phyloP scores from a whole-genome alignment of 2,888 invertebrate species.

The Meganola albula region DNA sequence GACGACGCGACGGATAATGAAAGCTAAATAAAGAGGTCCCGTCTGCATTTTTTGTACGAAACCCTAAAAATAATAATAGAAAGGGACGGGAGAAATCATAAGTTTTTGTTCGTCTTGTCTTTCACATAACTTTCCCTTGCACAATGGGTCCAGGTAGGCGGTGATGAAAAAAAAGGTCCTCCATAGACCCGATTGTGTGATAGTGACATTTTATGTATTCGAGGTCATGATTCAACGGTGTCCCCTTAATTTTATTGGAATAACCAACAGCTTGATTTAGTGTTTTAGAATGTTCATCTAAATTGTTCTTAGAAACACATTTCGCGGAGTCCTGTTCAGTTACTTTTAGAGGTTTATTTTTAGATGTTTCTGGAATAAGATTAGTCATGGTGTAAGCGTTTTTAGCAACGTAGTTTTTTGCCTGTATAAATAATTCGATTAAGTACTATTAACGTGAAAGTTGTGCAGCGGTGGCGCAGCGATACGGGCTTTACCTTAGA shows the following conservation, averaged over 20 bases:
- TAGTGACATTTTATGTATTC: slow-evolving; percentile 63
- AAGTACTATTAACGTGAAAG: no score
- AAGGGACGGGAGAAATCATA: slow-evolving; percentile 54
- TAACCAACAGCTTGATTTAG: slow-evolving; percentile 6
- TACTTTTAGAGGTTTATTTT: slow-evolving; percentile 18
- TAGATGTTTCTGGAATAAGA: no score
- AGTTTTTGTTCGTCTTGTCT: slow-evolving; percentile 56
- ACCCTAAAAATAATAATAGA: slow-evolving; percentile 39
- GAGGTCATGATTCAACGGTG: slow-evolving; percentile 45
- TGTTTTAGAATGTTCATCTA: neutral
- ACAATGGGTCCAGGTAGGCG: slow-evolving; percentile 66
- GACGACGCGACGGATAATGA: no score
- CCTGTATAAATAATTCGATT: no score
- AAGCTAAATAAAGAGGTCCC: no score
- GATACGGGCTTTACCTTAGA: no score
- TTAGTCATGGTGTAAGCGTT: no score
- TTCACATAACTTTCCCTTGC: slow-evolving; percentile 70
- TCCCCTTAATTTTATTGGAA: slow-evolving; percentile 19
- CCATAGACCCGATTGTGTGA: slow-evolving; percentile 49
- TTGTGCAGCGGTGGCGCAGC: no score
- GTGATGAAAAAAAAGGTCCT: slow-evolving; percentile 47
- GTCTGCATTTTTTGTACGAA: no score
- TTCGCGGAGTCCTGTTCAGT: neutral
- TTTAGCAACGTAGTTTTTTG: no score
- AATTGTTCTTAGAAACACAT: neutral